These are phyloP conservation scores for Pollenia labialis DNA, from an alignment of 2,888 invertebrate genomes.

Conservation along the genomic window DNA sequence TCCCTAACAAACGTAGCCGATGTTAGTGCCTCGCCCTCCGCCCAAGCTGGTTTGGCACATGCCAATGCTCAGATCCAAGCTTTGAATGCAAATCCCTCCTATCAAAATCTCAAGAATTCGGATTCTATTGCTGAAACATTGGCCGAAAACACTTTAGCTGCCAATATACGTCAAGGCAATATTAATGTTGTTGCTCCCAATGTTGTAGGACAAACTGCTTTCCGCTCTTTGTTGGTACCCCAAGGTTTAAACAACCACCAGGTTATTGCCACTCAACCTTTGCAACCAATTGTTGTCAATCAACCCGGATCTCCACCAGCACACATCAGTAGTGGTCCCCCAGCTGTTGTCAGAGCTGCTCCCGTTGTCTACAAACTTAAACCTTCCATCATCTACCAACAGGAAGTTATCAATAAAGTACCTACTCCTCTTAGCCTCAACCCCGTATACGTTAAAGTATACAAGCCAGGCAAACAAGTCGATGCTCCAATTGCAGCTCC, in stretches of 20 bases:
- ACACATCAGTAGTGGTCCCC: constrained; percentile 81
- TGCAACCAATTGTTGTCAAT: constrained; percentile 81
- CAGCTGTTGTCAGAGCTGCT: constrained; percentile 81
- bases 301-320: constrained; percentile 81
- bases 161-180: constrained; percentile 81
- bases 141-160: constrained; percentile 79
- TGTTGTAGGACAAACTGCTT: constrained; percentile 80
- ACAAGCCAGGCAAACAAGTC: constrained; percentile 82
- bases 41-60: constrained; percentile 78
- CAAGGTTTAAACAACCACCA: constrained; percentile 80
- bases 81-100: constrained; percentile 78
- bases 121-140: constrained; percentile 81
- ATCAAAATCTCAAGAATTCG: constrained; percentile 80
- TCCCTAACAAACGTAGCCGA: constrained; percentile 79
- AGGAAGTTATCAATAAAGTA: constrained; percentile 83
- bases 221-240: constrained; percentile 81
- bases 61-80: constrained; percentile 80
- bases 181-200: constrained; percentile 82
- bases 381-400: constrained; percentile 82
- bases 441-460: constrained; percentile 83
- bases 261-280: constrained; percentile 80
- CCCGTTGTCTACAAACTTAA: constrained; percentile 83
- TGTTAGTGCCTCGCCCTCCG: constrained; percentile 78
- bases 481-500: constrained; percentile 79
- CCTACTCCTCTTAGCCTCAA: constrained; percentile 82